A percentile compares a stretch with the other conserved stretches of the same genome.
phyloP scores from a whole-genome alignment of 2,113 vertebrate genomes.

The Tupaia chinensis region DNA sequence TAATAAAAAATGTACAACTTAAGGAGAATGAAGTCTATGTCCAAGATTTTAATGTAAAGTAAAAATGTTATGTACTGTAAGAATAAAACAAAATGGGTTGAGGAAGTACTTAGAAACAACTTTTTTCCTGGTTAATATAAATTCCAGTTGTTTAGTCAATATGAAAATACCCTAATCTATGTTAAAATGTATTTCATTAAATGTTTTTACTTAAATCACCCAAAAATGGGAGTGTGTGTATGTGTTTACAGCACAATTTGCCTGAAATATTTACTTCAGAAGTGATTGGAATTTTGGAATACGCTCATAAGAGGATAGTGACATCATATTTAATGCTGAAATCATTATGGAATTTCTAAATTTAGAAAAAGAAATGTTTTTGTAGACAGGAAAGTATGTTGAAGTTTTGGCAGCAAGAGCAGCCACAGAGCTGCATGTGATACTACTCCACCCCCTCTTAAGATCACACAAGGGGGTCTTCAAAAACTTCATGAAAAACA shows the following conservation, averaged over 20 bases:
- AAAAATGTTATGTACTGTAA: neutral
- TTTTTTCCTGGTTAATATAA: neutral
- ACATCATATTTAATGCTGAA: neutral
- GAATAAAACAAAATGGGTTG: neutral
- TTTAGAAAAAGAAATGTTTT: slow-evolving; percentile 20
- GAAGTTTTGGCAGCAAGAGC: neutral
- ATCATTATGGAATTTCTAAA: neutral
- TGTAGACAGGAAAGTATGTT: neutral
- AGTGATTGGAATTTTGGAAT: slow-evolving; percentile 3
- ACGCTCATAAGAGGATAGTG: neutral
- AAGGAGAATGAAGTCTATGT: neutral
- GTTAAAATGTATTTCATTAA: neutral
- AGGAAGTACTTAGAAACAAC: neutral
- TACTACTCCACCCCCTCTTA: rapidly evolving
- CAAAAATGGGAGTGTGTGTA: neutral
- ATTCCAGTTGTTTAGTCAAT: neutral
- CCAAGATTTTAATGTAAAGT: neutral
- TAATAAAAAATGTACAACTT: neutral
- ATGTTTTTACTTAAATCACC: neutral
- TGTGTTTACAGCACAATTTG: neutral
- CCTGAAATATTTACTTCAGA: slow-evolving; percentile 25
- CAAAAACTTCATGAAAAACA: no score
- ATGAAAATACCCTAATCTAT: neutral
- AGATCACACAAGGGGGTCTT: neutral
- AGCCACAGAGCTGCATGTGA: neutral